Evolutionary conservation across 2,113 vertebrate species (phyloP).

Genomic region (Nerophis ophidion): DNA sequence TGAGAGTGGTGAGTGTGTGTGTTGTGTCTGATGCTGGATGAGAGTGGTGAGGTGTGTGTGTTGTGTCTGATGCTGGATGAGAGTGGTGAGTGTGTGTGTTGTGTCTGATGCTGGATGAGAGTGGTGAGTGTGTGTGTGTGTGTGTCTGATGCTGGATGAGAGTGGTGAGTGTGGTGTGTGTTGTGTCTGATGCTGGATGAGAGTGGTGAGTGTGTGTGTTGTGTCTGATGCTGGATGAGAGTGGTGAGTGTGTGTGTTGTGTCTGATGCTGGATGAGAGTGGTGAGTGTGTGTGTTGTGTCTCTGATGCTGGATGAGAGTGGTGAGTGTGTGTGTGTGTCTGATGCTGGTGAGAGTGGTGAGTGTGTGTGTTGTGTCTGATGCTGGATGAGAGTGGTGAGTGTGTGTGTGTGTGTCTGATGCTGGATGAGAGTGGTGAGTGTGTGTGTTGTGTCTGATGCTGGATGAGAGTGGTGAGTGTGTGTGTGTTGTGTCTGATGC

Average conservation of each 20-base stretch:
- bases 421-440: too few relatives aligned
- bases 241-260: constrained; percentile 72
- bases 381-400: constrained; percentile 91
- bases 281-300: too few relatives aligned
- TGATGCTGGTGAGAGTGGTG: too few relatives aligned
- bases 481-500: too few relatives aligned
- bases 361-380: constrained; percentile 64
- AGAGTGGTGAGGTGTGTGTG: too few relatives aligned
- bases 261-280: too few relatives aligned
- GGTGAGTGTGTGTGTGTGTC: constrained; percentile 70
- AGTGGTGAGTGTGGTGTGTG: constrained; percentile 74
- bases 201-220: too few relatives aligned
- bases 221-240: constrained; percentile 87
- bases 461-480: constrained; percentile 88
- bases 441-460: constrained; percentile 68
- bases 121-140: too few relatives aligned
- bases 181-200: too few relatives aligned
- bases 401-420: too few relatives aligned
- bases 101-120: too few relatives aligned
- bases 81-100: constrained; percentile 74
- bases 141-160: constrained; percentile 85
- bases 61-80: constrained; percentile 85
- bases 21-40: too few relatives aligned
- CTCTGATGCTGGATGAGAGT: constrained; percentile 90
- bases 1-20: constrained; percentile 79